Percentiles rank a stretch among this genome's conserved stretches.
phyloP scores from a whole-genome alignment of 1,140 invertebrate genomes.

The Drosophila bifasciata region DNA sequence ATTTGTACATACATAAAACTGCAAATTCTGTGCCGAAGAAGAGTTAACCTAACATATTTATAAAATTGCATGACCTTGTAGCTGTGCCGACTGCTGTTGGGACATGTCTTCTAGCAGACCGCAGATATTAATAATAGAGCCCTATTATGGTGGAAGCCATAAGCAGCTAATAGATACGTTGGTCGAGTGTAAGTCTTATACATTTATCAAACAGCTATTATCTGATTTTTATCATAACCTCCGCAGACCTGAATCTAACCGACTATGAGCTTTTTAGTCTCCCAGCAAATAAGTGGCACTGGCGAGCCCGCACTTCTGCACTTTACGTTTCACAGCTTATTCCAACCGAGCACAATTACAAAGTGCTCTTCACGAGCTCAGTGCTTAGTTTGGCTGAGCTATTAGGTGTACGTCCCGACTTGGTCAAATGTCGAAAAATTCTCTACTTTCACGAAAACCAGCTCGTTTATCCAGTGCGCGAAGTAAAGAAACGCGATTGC shows the following conservation, averaged over 20 bases:
- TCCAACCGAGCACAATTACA: slow-evolving; percentile 85
- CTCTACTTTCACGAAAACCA: slow-evolving; percentile 94
- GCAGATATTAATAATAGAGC: slow-evolving; percentile 85
- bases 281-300: slow-evolving; percentile 91
- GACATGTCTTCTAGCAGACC: slow-evolving; percentile 52
- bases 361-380: slow-evolving; percentile 88
- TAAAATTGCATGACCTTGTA: neutral
- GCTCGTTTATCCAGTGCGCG: slow-evolving; percentile 89
- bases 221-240: too few species aligned
- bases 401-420: slow-evolving; percentile 88
- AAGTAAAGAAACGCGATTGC: slow-evolving; percentile 89
- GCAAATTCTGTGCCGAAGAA: too few species aligned
- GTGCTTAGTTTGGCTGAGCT: slow-evolving; percentile 90
- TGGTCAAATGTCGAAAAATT: slow-evolving; percentile 87
- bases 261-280: slow-evolving; percentile 86
- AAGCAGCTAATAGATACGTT: slow-evolving; percentile 88
- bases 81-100: neutral
- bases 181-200: slow-evolving; percentile 75
- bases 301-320: slow-evolving; percentile 89
- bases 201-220: neutral
- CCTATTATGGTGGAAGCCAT: slow-evolving; percentile 90
- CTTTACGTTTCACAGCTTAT: slow-evolving; percentile 87
- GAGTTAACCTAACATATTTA: too few species aligned
- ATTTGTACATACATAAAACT: too few species aligned
- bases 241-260: slow-evolving; percentile 65